A percentile compares a stretch with the other conserved stretches of the same genome.
Conservation (phyloP, 2,113 vertebrate genomes). For the Riparia riparia region DNA sequence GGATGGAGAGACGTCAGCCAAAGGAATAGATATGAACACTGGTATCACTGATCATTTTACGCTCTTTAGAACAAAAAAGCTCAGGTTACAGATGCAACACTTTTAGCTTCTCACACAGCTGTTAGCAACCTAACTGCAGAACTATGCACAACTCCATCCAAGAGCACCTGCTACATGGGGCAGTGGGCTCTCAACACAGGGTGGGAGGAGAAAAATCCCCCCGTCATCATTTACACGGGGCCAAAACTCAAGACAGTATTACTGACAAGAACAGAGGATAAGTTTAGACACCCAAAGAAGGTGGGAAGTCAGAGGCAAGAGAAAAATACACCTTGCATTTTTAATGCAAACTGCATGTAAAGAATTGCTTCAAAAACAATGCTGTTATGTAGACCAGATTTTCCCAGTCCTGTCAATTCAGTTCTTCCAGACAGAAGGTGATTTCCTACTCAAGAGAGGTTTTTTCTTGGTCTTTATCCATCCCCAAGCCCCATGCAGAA, state of each 20-base stretch:
- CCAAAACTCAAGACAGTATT: neutral
- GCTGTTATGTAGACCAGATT: neutral
- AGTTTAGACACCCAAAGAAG: neutral
- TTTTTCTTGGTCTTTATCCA: neutral
- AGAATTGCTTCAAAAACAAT: neutral
- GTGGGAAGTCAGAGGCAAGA: neutral
- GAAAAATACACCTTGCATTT: neutral
- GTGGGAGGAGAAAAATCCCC: neutral
- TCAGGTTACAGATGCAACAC: neutral
- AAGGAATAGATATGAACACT: neutral
- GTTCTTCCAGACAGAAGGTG: neutral
- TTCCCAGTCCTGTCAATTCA: neutral
- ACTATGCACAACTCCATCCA: neutral
- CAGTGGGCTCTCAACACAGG: neutral
- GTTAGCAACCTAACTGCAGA: neutral
- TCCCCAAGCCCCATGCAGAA: neutral
- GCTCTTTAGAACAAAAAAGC: neutral
- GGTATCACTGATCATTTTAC: neutral
- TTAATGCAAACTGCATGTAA: neutral
- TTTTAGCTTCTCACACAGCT: neutral
- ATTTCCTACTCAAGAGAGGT: neutral
- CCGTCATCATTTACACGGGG: accelerated
- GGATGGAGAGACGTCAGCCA: neutral
- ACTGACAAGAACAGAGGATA: neutral
- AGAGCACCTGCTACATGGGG: accelerated